Base-by-base conservation (phyloP, 2,113 vertebrate species). In the Onychostoma macrolepis region DNA sequence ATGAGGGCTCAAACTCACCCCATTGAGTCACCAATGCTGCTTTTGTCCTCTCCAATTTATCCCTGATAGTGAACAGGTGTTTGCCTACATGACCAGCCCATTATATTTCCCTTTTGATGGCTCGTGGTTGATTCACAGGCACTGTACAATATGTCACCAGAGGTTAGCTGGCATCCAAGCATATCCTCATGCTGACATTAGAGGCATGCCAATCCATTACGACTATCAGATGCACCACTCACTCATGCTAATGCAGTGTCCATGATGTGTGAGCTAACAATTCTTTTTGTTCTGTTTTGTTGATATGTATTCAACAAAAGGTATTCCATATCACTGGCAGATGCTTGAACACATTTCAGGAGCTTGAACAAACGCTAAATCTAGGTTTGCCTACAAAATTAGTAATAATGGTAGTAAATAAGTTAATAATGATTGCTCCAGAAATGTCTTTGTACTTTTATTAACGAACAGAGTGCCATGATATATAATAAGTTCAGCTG, bases 81-180 rank as follows among this genome's bases (percentile, higher is more conserved):
- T 74, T 74, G 50, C 30, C 77, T 19, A 53, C 50, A 79, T 36
- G 17, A 58, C 17, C 4, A 30, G 17, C 77, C 53, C 12, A 58
- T 58, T 38, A 79, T 24, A 30, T 79, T 58, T n/a, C 2, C 19
- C 21, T 12, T n/a, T 36, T 79, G 50, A 79, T 79, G 77, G 50
- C 3, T 13, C 11, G 30, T 24, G 5, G 50, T 15, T 80, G 77
- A 58, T 80, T 33, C 50, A 56, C 33, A 6, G 21, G 30, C 30
- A 58, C 4, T 74, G 71, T n/a, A 80, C 30, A 79, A 56, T 79
- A 79, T 56, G 28, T 58, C 77, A 58, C 21, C 28, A 58, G 77
- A 38, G 77, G 50, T 36, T 78, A 78, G 45, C 19, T 79, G 28
- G 28, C 17, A 53, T 30, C 48, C 11, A 9, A 36, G 76, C 17